Conservation (phyloP, 2,888 invertebrate species). For the Notocelia uddmanniana region DNA sequence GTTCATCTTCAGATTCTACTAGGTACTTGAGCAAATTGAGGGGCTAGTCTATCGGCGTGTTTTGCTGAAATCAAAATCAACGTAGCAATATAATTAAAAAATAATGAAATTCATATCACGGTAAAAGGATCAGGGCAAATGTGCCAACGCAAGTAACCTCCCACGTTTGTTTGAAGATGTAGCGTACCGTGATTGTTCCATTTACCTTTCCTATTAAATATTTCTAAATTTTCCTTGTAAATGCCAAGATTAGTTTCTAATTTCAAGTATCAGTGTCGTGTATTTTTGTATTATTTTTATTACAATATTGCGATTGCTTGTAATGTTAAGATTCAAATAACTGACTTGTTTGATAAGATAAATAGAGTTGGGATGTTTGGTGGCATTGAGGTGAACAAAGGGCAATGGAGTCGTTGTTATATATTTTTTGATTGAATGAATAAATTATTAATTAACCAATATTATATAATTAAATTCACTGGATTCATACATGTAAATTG, state of each 20-base stretch:
- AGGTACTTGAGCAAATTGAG: no score
- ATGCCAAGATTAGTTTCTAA: not conserved
- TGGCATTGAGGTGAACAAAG: no score
- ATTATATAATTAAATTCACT: no score
- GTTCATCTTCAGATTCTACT: no score
- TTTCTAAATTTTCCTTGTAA: conserved; percentile 2
- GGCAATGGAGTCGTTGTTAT: no score
- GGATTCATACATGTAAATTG: no score
- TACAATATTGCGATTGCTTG: not conserved
- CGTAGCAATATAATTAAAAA: not conserved
- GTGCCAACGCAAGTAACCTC: conserved; percentile 11
- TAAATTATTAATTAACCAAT: no score
- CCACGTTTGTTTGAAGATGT: conserved; percentile 20
- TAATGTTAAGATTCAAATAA: not conserved
- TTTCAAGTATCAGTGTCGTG: not conserved
- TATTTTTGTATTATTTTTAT: not conserved
- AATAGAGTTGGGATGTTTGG: no score
- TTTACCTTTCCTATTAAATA: conserved; percentile 13
- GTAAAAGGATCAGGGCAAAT: not conserved
- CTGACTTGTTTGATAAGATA: no score
- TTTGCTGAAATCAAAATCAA: not conserved
- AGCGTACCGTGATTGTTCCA: conserved; percentile 10
- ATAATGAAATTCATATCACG: not conserved
- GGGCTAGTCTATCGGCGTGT: not conserved
- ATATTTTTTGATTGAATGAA: no score